Base-by-base conservation (phyloP, 2,113 vertebrate species). In the Pteruthius melanotis region DNA sequence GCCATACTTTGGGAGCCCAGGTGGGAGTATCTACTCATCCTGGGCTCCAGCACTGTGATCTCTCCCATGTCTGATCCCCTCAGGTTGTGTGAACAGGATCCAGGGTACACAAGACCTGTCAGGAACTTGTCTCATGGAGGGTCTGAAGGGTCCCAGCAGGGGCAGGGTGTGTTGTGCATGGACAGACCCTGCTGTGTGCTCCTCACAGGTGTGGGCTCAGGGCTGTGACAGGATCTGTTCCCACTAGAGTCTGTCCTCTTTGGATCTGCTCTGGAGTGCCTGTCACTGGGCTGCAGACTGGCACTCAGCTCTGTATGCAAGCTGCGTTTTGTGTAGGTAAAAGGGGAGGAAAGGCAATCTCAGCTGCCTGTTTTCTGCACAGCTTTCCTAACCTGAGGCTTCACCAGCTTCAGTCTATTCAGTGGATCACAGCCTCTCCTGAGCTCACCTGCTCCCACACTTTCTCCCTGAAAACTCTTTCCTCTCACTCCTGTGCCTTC, bases 171-270 rank as follows among this genome's bases (percentile, higher is more conserved):
- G 53, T 2, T 68, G 44, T 60, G 53, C 45, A 37, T 0, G 0
- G 45, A 10, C 54, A 53, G 45, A 39, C 5, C 6, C n/a, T 50
- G n/a, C 27, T 7, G 33, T 11, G 16, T 4, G 15, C 23, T 80
- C 4, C 0, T 6, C 0, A 1, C 9, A 6, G 22, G 3, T 15
- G 23, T 53, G 65, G 28, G 27, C 63, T 59, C 54, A n/a, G 27
- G 5, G 18, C 19, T 64, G 63, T 1, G 2, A 3, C 0, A 0
- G 9, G 66, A 86, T 11, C 5, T 42, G 10, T 4, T 65, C 27
- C 39, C 16, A 26, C 16, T 1, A 9, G 10, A 40, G 5, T 8
- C 11, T 42, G 0, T 17, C 37, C 40, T 49, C 5, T 30, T 45
- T 65, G 68, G 28, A 40, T 70, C 42, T 57, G 49, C 40, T 53